Evolutionary conservation across 2,888 invertebrate species (phyloP), one percentile per base, ranked within the genome.

Genomic region (Plutella xylostella): DNA sequence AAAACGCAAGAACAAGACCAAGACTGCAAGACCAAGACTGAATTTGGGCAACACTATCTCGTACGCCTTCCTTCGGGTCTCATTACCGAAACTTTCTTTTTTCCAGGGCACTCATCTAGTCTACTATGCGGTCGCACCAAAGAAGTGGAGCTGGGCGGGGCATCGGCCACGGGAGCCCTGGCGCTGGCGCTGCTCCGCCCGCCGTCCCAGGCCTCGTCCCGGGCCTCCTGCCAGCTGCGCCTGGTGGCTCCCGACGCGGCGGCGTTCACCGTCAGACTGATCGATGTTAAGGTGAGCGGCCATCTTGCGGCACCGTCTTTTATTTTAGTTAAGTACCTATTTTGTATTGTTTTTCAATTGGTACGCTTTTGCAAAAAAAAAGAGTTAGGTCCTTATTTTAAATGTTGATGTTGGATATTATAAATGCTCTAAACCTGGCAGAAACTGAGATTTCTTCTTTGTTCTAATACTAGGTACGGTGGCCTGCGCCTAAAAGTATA

Each of bases 111-210:
- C 21, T 65, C 72, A 57, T 80, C 82, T 52, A 82, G 80, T 58
- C 66, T 83, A 48, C 71, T 83, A 68, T 83, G 83, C 58, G 83
- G 83, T 40, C 71, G 72, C 43, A 77, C 72, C 48, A 78, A 78
- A 56, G 73, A 76, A 53, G 65, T 80, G 44, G 79, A 79, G 57
- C 49, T 83, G 45, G 82, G 82, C 38, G 65, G 62, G 51, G 63
- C 58, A 46, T 62, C 60, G 35, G 71, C 72, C 47, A 72, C 74
- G 1, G 78, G 79, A 25, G 82, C 82, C 0, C 61, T 80, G 1
- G 82, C 82, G 33, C 63, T 83, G 21, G 76, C 79, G 39, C 61
- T 80, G 28, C 68, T 75, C 46, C 67, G 72, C 39, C 68, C 80
- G 21, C 54, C 61, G 9, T 50, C 63, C 2, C 41, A 53, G 19